Percentiles rank a stretch among this genome's conserved stretches.
These are phyloP conservation scores for Podarcis siculus DNA, from an alignment of 2,797 vertebrate genomes.

Conservation along the genomic window DNA sequence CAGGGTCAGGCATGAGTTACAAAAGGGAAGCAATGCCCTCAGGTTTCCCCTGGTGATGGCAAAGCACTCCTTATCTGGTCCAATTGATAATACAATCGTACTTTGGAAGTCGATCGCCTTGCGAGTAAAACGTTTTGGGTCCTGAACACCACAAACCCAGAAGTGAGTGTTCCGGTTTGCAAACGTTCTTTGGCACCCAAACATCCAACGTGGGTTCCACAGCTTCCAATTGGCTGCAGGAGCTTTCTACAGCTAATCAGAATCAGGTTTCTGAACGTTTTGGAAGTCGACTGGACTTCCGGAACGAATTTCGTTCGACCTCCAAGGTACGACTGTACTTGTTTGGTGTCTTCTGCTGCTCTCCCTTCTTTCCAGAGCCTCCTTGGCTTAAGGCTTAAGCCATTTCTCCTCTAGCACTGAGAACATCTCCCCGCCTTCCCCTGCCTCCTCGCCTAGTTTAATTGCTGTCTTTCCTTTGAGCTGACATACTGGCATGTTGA, in stretches of 20 bases:
- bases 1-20: conserved; percentile 27
- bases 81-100: conserved; percentile 1
- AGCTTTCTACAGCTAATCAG: no score
- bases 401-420: neutral
- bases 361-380: conserved; percentile 40
- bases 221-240: no score
- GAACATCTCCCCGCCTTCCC: neutral
- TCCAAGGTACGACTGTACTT: no score
- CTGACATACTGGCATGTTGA: neutral
- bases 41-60: neutral
- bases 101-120: no score
- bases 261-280: no score
- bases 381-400: neutral
- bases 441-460: neutral
- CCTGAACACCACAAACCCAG: no score
- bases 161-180: no score
- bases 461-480: neutral
- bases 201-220: no score
- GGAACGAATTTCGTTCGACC: fast-evolving
- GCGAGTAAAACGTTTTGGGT: no score
- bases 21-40: neutral
- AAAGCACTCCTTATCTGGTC: conserved; percentile 42
- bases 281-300: no score
- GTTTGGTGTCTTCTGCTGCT: conserved; percentile 37
- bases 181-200: no score